phyloP scores from a whole-genome alignment of 1,140 invertebrate genomes.

The Drosophila pectinifera region DNA sequence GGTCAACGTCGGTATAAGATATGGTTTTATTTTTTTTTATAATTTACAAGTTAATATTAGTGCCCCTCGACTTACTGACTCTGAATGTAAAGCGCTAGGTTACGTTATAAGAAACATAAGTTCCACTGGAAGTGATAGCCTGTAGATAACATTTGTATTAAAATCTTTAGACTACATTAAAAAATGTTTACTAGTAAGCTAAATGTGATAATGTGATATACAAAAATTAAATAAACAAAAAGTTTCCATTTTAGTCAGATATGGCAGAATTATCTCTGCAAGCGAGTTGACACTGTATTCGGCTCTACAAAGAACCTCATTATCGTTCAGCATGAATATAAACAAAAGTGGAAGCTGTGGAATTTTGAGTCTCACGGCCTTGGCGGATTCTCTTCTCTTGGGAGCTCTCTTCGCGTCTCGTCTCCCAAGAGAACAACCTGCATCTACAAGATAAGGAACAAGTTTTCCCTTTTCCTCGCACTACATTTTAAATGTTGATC shows the following conservation, averaged over 20 bases:
- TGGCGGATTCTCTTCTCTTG: conserved; percentile 29
- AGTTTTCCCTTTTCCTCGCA: conserved; percentile 32
- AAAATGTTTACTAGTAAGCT: too few relatives aligned
- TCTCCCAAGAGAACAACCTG: not conserved
- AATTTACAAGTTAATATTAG: not conserved
- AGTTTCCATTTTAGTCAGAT: not conserved
- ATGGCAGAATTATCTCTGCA: not conserved
- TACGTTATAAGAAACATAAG: not conserved
- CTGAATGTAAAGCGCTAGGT: not conserved
- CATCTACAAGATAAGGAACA: conserved; percentile 24
- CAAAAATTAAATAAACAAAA: too few relatives aligned
- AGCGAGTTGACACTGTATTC: conserved; percentile 26
- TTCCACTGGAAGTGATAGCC: not conserved
- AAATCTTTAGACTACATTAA: not conserved
- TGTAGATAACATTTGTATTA: not conserved
- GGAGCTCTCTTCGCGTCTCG: not conserved
- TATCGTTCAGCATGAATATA: conserved; percentile 62
- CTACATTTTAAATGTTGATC: too few relatives aligned
- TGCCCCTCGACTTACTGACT: not conserved
- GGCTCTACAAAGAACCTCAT: conserved; percentile 36
- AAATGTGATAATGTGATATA: too few relatives aligned
- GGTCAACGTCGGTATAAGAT: not conserved
- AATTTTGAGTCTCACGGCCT: conserved; percentile 65
- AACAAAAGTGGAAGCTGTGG: conserved; percentile 63
- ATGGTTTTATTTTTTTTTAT: not conserved